Conservation (phyloP, 2,888 invertebrate species). For the Scaptomyza reducta region DNA sequence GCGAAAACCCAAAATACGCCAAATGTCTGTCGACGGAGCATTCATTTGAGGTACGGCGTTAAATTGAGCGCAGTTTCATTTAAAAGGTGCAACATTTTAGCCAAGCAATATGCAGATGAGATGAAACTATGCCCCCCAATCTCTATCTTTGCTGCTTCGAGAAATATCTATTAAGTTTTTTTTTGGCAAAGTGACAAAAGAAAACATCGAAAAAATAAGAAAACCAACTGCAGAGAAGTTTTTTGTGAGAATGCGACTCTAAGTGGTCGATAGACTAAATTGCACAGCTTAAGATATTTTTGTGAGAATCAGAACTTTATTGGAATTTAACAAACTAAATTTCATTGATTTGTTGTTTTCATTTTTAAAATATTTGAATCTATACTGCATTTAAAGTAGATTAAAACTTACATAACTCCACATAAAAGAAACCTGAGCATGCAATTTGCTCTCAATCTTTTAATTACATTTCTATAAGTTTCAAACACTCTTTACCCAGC, state of each 20-base stretch:
- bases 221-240: slow-evolving; percentile 19
- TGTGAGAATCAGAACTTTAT: slow-evolving; percentile 29
- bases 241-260: slow-evolving; percentile 11
- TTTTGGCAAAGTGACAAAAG: slow-evolving; percentile 13
- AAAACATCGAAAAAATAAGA: neutral
- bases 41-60: slow-evolving; percentile 60
- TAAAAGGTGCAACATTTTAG: slow-evolving; percentile 48
- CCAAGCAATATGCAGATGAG: slow-evolving; percentile 30
- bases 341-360: neutral
- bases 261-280: slow-evolving; percentile 31
- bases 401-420: neutral
- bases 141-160: neutral
- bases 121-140: slow-evolving; percentile 1
- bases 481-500: neutral
- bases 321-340: neutral
- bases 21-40: slow-evolving; percentile 55
- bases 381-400: neutral
- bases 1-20: slow-evolving; percentile 46
- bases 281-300: slow-evolving; percentile 24
- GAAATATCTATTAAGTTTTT: slow-evolving; percentile 16
- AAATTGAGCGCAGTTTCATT: slow-evolving; percentile 60
- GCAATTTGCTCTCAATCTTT: slow-evolving; percentile 14
- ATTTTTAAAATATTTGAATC: neutral
- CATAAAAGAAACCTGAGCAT: neutral
- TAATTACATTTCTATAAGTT: slow-evolving; percentile 50